Conservation (phyloP, 2,797 vertebrate species). For the Lacerta bilineata region DNA sequence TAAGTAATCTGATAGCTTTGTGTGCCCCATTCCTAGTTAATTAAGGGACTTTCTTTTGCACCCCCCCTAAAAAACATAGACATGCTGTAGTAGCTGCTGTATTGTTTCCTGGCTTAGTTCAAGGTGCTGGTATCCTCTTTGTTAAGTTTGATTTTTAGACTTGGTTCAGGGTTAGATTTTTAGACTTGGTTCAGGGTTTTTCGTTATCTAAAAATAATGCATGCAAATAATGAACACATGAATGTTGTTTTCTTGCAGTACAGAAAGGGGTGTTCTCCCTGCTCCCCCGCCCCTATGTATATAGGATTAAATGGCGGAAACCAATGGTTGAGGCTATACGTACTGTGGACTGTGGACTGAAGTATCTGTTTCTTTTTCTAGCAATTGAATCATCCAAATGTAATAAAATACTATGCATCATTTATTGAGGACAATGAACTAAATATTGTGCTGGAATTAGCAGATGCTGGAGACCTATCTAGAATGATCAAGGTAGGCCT, state of each 20-base stretch:
- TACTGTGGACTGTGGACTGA: not conserved
- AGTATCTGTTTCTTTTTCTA: conserved; percentile 73
- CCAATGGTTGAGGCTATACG: too few species aligned
- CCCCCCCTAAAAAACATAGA: too few species aligned
- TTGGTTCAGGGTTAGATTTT: not conserved
- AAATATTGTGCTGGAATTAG: conserved; percentile 97
- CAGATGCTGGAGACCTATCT: conserved; percentile 96
- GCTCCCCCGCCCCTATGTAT: not conserved
- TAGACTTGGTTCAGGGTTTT: not conserved
- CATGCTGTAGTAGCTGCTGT: too few species aligned
- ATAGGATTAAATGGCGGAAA: conserved; percentile 20
- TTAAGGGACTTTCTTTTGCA: not conserved
- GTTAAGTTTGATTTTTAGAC: not conserved
- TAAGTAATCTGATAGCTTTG: not conserved
- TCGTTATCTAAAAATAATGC: not conserved
- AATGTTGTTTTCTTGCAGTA: not conserved
- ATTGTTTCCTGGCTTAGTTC: too few species aligned
- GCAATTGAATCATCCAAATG: conserved; percentile 99
- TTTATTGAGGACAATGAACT: conserved; percentile 99
- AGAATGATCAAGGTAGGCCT: conserved; percentile 96
- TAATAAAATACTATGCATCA: conserved; percentile 98
- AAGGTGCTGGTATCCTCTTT: not conserved
- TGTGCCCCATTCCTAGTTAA: not conserved
- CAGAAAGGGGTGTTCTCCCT: not conserved
- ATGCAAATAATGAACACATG: not conserved